Evolutionary conservation across 1,140 invertebrate species (phyloP).

Genomic region (Brachionus manjavacas): DNA sequence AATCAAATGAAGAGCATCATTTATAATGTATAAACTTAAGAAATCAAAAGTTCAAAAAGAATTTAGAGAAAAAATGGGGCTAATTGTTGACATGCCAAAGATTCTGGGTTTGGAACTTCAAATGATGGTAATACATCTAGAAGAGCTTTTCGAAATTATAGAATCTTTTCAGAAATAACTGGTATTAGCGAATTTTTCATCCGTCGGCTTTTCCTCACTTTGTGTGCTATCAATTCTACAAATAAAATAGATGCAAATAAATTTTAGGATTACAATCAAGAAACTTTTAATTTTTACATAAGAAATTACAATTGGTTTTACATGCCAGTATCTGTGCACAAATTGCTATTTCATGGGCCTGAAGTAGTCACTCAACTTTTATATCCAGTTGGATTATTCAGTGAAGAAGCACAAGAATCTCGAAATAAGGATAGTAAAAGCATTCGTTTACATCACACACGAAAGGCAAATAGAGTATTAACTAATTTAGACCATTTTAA

Average conservation of each 20-base stretch:
- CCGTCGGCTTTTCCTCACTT: background rate
- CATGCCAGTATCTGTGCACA: background rate
- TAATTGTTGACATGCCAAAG: background rate
- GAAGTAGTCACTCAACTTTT: background rate
- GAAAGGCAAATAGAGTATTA: conserved; percentile 3
- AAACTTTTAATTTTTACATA: background rate
- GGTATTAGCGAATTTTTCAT: background rate
- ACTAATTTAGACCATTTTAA: background rate
- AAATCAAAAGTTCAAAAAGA: background rate
- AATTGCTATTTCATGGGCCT: background rate
- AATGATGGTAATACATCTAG: background rate
- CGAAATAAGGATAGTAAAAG: background rate
- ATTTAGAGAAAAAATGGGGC: background rate
- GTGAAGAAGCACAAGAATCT: background rate
- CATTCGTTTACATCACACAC: background rate
- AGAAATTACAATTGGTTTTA: background rate
- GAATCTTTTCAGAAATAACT: background rate
- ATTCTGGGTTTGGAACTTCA: background rate
- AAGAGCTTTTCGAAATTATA: background rate
- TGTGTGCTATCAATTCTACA: background rate
- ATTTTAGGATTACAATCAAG: background rate
- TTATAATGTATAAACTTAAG: background rate
- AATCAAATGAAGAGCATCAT: conserved; percentile 2
- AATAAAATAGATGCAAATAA: background rate
- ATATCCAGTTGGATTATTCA: background rate